Conservation (phyloP, 2,797 vertebrate genomes). For the Vultur gryphus region DNA sequence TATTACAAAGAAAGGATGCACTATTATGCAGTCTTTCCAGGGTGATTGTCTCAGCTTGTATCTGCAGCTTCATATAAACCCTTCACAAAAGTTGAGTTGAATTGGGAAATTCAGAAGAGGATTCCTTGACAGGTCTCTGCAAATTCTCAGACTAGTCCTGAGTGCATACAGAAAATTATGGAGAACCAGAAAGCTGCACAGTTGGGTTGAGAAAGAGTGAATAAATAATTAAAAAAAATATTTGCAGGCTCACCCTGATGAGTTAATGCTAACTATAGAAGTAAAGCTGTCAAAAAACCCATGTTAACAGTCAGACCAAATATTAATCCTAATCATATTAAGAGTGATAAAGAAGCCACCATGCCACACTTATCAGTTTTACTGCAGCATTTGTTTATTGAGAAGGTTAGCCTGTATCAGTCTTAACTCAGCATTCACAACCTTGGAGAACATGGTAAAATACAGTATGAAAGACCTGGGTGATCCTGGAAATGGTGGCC, state of each 20-base stretch:
- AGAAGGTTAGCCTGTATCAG: background rate
- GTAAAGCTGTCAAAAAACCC: background rate
- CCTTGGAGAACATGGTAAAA: background rate
- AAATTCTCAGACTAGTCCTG: background rate
- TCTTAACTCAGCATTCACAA: background rate
- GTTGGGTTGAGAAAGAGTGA: background rate
- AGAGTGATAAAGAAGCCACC: background rate
- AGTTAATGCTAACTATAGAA: background rate
- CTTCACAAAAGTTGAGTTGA: background rate
- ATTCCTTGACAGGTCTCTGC: background rate
- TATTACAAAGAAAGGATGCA: background rate
- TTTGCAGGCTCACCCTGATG: background rate
- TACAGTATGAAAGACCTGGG: background rate
- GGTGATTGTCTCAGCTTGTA: background rate
- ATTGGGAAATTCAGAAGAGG: background rate
- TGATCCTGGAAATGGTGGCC: background rate
- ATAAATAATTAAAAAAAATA: background rate
- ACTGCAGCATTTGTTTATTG: background rate
- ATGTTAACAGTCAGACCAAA: background rate
- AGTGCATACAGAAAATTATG: background rate
- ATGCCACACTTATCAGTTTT: background rate
- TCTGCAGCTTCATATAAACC: background rate
- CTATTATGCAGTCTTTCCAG: background rate
- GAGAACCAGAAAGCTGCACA: background rate
- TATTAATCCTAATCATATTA: background rate